Conservation (phyloP, 1,140 invertebrate genomes). For the Periplaneta americana region DNA sequence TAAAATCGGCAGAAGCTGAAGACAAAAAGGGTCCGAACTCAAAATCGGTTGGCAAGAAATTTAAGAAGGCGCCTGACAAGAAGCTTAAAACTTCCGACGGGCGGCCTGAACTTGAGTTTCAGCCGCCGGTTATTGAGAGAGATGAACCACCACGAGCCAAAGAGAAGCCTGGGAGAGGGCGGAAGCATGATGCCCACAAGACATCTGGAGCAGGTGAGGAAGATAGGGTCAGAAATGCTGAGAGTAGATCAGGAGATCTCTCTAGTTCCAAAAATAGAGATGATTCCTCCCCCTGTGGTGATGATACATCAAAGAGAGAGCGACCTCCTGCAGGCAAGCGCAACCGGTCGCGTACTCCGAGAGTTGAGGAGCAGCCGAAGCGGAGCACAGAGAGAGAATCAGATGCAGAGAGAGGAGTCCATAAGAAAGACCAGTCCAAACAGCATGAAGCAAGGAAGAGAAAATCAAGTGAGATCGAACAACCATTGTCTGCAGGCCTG, state of each 20-base stretch:
- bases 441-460: constrained; percentile 28
- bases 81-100: constrained; percentile 82
- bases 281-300: neutral
- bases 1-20: constrained; percentile 3
- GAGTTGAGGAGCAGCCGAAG: constrained; percentile 20
- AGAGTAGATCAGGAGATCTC: constrained; percentile 54
- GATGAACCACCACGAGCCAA: constrained; percentile 58
- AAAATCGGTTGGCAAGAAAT: constrained; percentile 45
- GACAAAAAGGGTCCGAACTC: constrained; percentile 31
- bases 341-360: constrained; percentile 21
- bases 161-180: constrained; percentile 25
- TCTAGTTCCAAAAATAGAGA: constrained; percentile 28
- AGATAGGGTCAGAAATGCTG: constrained; percentile 57
- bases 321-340: neutral
- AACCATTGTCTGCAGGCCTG: neutral
- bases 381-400: constrained; percentile 16
- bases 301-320: neutral
- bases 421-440: constrained; percentile 15
- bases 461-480: constrained; percentile 28
- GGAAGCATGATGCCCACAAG: constrained; percentile 7
- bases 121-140: constrained; percentile 66
- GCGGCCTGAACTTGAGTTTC: constrained; percentile 66
- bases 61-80: constrained; percentile 68
- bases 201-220: constrained; percentile 26
- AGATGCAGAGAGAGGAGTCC: constrained; percentile 14